Conservation (phyloP, 2,888 invertebrate genomes). For the Cheilosia scutellata region DNA sequence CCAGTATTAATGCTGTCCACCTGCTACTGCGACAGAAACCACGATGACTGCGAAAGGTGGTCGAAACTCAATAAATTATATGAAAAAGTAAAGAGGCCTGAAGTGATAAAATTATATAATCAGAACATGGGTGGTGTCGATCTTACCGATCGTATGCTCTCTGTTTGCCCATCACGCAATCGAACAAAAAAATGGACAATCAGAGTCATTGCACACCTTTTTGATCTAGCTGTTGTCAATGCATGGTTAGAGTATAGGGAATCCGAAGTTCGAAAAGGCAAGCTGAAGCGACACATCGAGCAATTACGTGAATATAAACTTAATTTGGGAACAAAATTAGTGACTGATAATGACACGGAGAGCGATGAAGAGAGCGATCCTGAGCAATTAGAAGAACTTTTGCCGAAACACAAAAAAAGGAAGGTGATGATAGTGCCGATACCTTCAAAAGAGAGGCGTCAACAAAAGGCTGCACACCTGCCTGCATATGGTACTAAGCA, state of each 20-base stretch:
- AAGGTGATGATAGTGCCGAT: too few relatives aligned
- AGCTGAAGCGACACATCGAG: neutral
- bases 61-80: conserved; percentile 1
- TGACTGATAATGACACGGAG: too few relatives aligned
- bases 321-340: neutral
- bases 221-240: neutral
- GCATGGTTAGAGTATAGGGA: neutral
- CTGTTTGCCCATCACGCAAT: neutral
- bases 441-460: neutral
- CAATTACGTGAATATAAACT: neutral
- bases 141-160: neutral
- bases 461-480: conserved; percentile 5
- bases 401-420: too few relatives aligned
- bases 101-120: neutral
- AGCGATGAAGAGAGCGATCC: too few relatives aligned
- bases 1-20: neutral
- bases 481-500: neutral
- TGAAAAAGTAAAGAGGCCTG: neutral
- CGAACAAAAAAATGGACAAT: neutral
- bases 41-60: neutral
- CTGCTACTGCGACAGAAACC: neutral
- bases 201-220: neutral
- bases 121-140: neutral
- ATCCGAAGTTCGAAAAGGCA: neutral
- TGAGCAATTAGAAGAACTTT: too few relatives aligned